phyloP scores from a whole-genome alignment of 2,797 vertebrate species.

The Pristis pectinata region DNA sequence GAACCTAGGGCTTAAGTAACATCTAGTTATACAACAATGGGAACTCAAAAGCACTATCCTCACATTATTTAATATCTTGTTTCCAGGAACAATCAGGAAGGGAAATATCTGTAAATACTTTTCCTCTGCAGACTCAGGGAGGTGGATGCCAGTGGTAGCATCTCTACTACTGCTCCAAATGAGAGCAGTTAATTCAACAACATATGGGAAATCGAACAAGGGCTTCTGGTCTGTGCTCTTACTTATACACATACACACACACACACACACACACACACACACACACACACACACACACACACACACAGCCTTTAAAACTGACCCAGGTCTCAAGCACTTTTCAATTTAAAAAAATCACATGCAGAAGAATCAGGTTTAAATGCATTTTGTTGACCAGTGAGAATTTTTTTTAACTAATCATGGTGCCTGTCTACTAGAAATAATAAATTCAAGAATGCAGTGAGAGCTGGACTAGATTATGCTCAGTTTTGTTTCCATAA shows the following conservation, averaged over 20 bases:
- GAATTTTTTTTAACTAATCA: background rate
- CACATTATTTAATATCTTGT: background rate
- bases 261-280: no score
- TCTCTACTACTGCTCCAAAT: background rate
- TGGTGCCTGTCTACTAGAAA: background rate
- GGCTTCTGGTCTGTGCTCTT: background rate
- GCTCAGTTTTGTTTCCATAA: background rate
- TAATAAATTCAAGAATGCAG: background rate
- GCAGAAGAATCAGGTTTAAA: background rate
- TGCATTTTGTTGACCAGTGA: background rate
- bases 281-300: no score
- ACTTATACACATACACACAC: background rate
- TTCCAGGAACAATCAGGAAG: background rate
- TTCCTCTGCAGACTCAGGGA: background rate
- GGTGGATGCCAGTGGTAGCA: background rate
- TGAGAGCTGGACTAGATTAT: background rate
- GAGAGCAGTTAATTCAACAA: background rate
- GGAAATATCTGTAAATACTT: background rate
- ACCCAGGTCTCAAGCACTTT: background rate
- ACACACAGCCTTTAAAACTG: background rate
- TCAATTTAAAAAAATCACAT: background rate
- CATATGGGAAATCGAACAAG: background rate
- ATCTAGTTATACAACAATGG: background rate
- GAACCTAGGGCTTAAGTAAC: background rate
- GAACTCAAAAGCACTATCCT: background rate